Base-by-base conservation (phyloP, 2,888 invertebrate genomes). In the Catocala nupta region DNA sequence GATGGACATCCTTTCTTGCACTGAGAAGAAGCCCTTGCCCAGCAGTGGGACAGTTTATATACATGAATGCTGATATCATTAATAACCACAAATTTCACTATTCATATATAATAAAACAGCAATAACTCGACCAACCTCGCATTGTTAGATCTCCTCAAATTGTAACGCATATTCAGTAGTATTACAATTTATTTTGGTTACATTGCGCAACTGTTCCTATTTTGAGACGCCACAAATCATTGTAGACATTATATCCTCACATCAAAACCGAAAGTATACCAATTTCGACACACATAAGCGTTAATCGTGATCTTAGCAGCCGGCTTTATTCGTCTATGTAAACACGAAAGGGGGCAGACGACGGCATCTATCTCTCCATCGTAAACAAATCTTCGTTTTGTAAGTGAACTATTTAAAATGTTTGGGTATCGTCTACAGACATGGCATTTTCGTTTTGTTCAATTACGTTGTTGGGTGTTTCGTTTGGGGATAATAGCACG, bases 341-440 rank as follows among this genome's bases (percentile, higher is more conserved):
- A 86, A 86, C 83, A 85, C 73, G 70, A 74, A 34, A 33, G 12
- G 25, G 76, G 83, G 85, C 82, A 81, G 51, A 53, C 52, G 52
- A 62, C 49, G 60, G 72, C 70, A 67, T 75, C 74, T 77, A 73
- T 76, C 76, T 77, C 65, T 63, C 59, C 57, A 77, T 78, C 71
- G 76, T 83, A 83, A 83, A 82, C 81, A 78, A 74, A 70, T 75
- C 63, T 59, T 47, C 55, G 69, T 84, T 81, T 80, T 75, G 76
- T 81, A 81, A 81, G 63, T 70, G 72, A 68, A 75, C 81, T 84
- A 82, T 81, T 83, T 85, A 77, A 70, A 71, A 68, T 70, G 69
- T 69, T 70, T 68, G 63, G 61, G 65, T 55, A 65, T 60, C 66
- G 55, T 69, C 66, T 64, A 60, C 50, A 39, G 25, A 39, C 6